Conservation (phyloP, 2,888 invertebrate genomes). For the Nudaria mundana region DNA sequence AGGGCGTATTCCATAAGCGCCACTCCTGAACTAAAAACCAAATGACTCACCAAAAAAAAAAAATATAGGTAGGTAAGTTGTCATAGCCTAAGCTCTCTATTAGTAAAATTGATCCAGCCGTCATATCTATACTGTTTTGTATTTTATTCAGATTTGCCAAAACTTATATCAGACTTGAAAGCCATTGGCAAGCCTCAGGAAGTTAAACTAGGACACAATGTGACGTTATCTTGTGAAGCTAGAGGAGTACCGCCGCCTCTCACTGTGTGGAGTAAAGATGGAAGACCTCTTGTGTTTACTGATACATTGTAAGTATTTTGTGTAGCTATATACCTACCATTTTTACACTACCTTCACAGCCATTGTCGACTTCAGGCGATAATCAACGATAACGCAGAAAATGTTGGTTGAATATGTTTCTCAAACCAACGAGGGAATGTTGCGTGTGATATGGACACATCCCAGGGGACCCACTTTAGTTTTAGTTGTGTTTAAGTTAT, state of each 20-base stretch:
- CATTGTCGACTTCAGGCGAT: constrained; percentile 42
- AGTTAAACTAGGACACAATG: constrained; percentile 41
- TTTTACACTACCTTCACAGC: constrained; percentile 18
- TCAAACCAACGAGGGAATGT: no score
- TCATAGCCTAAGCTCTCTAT: no score
- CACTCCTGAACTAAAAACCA: no score
- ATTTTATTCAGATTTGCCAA: neutral
- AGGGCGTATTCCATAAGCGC: no score
- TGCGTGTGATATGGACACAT: no score
- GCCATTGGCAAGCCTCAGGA: constrained; percentile 28
- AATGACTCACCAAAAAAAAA: no score
- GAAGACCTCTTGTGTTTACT: constrained; percentile 48
- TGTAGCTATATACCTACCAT: neutral
- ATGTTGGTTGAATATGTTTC: no score
- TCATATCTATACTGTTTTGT: no score
- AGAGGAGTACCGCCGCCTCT: constrained; percentile 62
- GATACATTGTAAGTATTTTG: constrained; percentile 52
- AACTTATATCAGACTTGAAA: neutral
- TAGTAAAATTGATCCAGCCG: no score
- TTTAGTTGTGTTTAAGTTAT: no score
- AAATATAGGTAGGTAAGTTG: no score
- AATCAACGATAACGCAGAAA: neutral
- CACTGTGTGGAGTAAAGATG: constrained; percentile 68
- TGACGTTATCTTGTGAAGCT: constrained; percentile 55
- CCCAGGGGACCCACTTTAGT: no score